These are phyloP conservation scores for Chinchilla lanigera DNA, from an alignment of 2,113 vertebrate genomes.

Conservation along the genomic window DNA sequence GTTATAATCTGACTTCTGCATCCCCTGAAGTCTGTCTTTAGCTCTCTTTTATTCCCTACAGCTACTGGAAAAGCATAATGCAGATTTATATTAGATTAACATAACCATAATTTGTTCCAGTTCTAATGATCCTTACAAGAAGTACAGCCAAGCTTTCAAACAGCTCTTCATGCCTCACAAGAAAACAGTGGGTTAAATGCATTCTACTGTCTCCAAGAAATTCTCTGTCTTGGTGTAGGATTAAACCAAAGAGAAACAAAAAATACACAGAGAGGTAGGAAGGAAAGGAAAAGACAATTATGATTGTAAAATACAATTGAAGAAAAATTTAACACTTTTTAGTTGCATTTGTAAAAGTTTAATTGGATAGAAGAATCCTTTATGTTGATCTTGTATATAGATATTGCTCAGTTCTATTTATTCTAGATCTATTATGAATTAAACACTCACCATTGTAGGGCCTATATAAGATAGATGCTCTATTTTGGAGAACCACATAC, in stretches of 20 bases:
- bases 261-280: not conserved
- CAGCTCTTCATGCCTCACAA: slow-evolving; percentile 67
- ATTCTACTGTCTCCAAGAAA: slow-evolving; percentile 72
- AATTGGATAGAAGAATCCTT: not conserved
- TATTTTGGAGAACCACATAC: not conserved
- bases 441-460: not conserved
- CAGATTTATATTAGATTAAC: not conserved
- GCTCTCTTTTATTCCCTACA: not conserved
- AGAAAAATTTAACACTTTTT: slow-evolving; percentile 36
- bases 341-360: slow-evolving; percentile 25
- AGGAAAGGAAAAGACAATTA: slow-evolving; percentile 57
- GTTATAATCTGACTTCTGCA: not conserved
- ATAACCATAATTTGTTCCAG: not conserved
- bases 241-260: slow-evolving; percentile 70
- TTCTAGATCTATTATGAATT: not conserved
- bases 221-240: slow-evolving; percentile 76
- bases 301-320: slow-evolving; percentile 78
- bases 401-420: not conserved
- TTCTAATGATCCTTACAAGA: not conserved
- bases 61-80: not conserved
- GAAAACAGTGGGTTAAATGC: slow-evolving; percentile 75
- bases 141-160: not conserved
- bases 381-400: not conserved
- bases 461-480: rapidly evolving
- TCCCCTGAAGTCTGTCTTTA: not conserved